Conservation (phyloP, 2,797 vertebrate genomes). For the Fundulus diaphanus region DNA sequence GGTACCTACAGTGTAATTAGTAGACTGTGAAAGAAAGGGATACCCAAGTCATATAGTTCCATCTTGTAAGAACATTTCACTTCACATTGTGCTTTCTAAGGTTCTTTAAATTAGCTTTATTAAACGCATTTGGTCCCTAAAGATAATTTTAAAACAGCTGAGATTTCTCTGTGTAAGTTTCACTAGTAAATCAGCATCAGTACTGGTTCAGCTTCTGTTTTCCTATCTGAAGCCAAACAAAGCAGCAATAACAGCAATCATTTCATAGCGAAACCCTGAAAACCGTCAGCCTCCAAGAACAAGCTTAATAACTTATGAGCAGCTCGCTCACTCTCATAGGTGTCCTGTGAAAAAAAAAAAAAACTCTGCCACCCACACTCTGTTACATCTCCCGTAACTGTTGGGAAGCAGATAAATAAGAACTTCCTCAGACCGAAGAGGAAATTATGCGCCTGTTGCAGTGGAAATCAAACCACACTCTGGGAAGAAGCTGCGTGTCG, state of each 20-base stretch:
- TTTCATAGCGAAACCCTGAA: conserved; percentile 31
- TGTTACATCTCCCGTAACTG: conserved; percentile 10
- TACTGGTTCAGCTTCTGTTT: conserved; percentile 22
- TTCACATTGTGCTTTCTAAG: background rate
- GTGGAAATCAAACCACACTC: conserved; percentile 4
- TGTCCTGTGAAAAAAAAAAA: conserved; percentile 31
- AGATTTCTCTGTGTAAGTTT: conserved; percentile 26
- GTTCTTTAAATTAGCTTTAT: background rate
- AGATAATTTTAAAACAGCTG: background rate
- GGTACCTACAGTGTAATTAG: no score
- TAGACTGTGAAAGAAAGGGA: no score
- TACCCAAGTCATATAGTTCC: background rate
- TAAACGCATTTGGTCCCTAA: background rate
- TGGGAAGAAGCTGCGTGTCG: background rate
- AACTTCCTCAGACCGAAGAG: conserved; percentile 10
- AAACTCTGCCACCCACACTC: conserved; percentile 26
- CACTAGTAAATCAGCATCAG: conserved; percentile 13
- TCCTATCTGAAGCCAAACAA: conserved; percentile 14
- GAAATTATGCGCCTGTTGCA: conserved; percentile 6
- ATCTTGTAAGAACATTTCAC: background rate
- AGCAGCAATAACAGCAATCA: conserved; percentile 1
- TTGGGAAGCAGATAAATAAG: conserved; percentile 25
- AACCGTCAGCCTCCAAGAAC: conserved; percentile 20
- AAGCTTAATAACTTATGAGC: conserved; percentile 39
- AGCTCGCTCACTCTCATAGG: conserved; percentile 27